These are phyloP conservation scores for Anguilla obscura DNA, from an alignment of 2,797 vertebrate genomes.

Conservation along the genomic window DNA sequence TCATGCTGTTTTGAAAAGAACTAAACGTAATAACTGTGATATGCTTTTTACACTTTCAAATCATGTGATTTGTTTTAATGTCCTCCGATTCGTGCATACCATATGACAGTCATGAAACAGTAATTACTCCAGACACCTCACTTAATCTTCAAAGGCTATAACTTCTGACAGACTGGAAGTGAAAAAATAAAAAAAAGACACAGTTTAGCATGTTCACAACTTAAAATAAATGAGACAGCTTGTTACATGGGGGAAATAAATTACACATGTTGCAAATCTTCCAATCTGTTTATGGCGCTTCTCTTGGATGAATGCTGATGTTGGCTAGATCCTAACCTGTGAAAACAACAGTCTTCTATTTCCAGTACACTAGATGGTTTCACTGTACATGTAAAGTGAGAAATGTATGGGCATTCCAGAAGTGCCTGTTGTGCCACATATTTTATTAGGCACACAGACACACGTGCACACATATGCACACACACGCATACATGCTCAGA, in stretches of 20 bases:
- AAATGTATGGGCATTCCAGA: too few species aligned
- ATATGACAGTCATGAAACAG: neutral
- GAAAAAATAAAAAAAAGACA: neutral
- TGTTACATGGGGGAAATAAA: neutral
- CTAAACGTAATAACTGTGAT: too few species aligned
- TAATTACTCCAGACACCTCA: neutral
- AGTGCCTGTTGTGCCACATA: too few species aligned
- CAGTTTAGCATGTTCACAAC: neutral
- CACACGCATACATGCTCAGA: neutral
- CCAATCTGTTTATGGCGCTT: neutral
- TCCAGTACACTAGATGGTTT: neutral
- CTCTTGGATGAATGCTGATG: neutral
- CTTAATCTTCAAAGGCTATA: neutral
- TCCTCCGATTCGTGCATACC: neutral
- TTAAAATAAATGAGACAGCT: neutral
- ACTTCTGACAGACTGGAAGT: neutral
- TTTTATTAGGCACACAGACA: neutral
- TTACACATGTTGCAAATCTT: neutral
- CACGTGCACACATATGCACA: neutral
- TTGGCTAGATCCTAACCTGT: neutral
- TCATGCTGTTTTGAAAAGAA: too few species aligned
- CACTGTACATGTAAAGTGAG: neutral
- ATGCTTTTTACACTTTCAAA: neutral
- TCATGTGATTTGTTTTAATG: neutral
- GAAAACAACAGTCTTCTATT: neutral